phyloP scores from a whole-genome alignment of 2,888 invertebrate genomes.

The Lycophotia porphyrea region DNA sequence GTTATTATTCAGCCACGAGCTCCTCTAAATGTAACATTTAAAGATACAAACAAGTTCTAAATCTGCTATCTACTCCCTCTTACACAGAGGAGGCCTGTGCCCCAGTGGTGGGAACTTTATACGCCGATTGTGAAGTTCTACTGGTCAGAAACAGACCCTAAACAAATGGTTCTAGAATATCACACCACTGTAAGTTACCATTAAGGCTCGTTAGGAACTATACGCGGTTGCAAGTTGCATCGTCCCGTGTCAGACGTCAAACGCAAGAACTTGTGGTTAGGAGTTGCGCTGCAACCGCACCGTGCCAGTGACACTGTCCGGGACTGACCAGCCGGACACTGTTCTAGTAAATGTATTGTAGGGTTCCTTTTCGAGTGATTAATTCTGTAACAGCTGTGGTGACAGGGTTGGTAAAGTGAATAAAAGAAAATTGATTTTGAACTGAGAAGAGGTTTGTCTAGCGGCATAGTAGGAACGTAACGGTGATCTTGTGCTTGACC shows the following conservation, averaged over 20 bases:
- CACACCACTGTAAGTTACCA: conserved; percentile 3
- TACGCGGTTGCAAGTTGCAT: conserved; percentile 43
- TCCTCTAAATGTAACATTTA: not conserved
- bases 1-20: too few species aligned
- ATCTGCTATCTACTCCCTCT: not conserved
- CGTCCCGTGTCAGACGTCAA: conserved; percentile 62
- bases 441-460: not conserved
- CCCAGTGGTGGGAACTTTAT: not conserved
- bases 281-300: conserved; percentile 57
- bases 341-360: conserved; percentile 36
- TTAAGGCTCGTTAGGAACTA: conserved; percentile 30
- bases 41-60: not conserved
- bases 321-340: conserved; percentile 27
- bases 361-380: conserved; percentile 14
- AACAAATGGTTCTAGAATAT: conserved; percentile 1
- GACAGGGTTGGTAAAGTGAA: not conserved
- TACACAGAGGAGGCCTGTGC: not conserved
- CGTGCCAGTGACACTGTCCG: conserved; percentile 59
- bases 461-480: not conserved
- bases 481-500: not conserved
- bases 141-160: not conserved
- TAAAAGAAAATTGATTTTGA: not conserved
- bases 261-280: conserved; percentile 67
- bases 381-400: conserved; percentile 15
- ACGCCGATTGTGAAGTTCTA: not conserved